phyloP scores from a whole-genome alignment of 2,113 vertebrate genomes.

The Kobus ellipsiprymnus region DNA sequence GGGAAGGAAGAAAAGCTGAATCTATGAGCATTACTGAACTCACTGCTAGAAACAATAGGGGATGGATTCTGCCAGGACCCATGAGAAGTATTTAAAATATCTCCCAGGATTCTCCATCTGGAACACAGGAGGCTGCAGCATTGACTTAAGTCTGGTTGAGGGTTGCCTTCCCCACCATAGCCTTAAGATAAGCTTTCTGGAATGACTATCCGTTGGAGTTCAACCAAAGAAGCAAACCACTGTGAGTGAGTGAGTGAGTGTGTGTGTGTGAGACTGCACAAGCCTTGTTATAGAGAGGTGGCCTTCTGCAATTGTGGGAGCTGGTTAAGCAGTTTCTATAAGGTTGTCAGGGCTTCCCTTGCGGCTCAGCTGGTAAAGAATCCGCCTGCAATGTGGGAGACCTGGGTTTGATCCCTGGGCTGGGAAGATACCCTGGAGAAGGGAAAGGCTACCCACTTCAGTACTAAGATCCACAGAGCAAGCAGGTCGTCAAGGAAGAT shows the following conservation, averaged over 20 bases:
- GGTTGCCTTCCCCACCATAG: background rate
- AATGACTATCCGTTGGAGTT: background rate
- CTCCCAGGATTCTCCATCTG: background rate
- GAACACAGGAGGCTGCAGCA: background rate
- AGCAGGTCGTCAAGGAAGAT: background rate
- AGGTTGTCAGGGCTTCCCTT: background rate
- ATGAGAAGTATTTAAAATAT: background rate
- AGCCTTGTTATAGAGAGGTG: background rate
- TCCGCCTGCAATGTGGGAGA: rapidly evolving
- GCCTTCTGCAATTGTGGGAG: background rate
- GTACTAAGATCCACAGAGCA: background rate
- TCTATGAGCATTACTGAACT: background rate
- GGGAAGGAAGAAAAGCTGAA: background rate
- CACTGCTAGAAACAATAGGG: background rate
- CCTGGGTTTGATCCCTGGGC: background rate
- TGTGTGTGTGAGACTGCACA: background rate
- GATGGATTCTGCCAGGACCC: background rate
- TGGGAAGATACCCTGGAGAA: background rate
- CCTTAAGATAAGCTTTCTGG: background rate
- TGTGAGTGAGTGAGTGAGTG: no score
- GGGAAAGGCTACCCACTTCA: background rate
- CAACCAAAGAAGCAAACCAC: background rate
- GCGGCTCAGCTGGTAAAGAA: background rate
- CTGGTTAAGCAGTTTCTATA: background rate
- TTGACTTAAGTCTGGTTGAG: background rate